Base-by-base conservation (phyloP, 2,113 vertebrate species). In the Lonchura striata region DNA sequence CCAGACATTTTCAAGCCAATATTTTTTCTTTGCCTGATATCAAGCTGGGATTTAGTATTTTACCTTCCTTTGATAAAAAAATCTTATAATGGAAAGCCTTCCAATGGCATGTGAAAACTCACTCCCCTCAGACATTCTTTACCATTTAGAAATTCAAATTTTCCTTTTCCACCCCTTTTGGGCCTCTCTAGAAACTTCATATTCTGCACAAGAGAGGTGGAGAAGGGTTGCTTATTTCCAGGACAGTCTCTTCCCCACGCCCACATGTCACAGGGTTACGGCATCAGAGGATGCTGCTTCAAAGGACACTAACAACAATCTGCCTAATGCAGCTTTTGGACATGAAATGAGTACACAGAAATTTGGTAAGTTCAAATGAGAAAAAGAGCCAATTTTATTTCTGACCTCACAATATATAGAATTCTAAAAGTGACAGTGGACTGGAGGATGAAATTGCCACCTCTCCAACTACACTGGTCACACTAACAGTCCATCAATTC, bases 201-300 rank as follows among this genome's bases (percentile, higher is more conserved):
- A 35, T 49, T 52, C 41, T 53, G 31, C 50, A 69, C 11, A 52
- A 61, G 24, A 52, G n/a, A 61, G 28, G 19, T 53, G n/a, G 31
- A 57, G 30, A 44, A 60, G 20, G 76, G 7, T 27, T 47, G 6
- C 13, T 54, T 27, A 23, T 50, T 91, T 94, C 56, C 52, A 84
- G 47, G 60, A 47, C 19, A 77, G 35, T 31, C 23, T 60, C 24
- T 53, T 61, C 27, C 28, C 49, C 28, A 56, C n/a, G 60, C 8
- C 9, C n/a, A 30, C 13, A 4, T 18, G 21, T 27, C 30, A 64
- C 15, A 50, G 33, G 10, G 15, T 54, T 74, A 54, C 0, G 0
- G 28, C 11, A 54, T 50, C 54, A 78, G 37, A 63, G 33, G 71
- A 28, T n/a, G 37, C 37, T 69, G 3, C 37, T 70, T 65, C 59